Evolutionary conservation across 1,140 invertebrate genomes (phyloP).

Genomic region (honey bee (Apis mellifera)): Amel_HAv3.1 CM009944.2:5149001-5149500

Average conservation of each 20-base stretch:
- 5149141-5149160: constrained; percentile 79
- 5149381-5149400: constrained; percentile 32
- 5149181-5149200: constrained; percentile 61
- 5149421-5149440: constrained; percentile 36
- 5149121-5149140: constrained; percentile 74
- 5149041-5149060: constrained; percentile 33
- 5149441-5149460: constrained; percentile 38
- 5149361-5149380: constrained; percentile 37
- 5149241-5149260: constrained; percentile 5
- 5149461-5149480: constrained; percentile 14
- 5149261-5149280: constrained; percentile 28
- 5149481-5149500: background rate
- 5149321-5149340: constrained; percentile 15
- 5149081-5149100: constrained; percentile 52
- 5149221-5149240: background rate
- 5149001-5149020: background rate
- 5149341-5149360: constrained; percentile 38
- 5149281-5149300: constrained; percentile 21
- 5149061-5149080: constrained; percentile 38
- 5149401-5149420: constrained; percentile 1
- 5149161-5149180: constrained; percentile 71
- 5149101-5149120: constrained; percentile 62
- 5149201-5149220: constrained; percentile 50
- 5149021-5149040: constrained; percentile 22
- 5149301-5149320: constrained; percentile 13